Percentiles rank a stretch among this genome's conserved stretches.
These are phyloP conservation scores for Calephelis nemesis DNA, from an alignment of 1,140 invertebrate species.

Conservation along the genomic window DNA sequence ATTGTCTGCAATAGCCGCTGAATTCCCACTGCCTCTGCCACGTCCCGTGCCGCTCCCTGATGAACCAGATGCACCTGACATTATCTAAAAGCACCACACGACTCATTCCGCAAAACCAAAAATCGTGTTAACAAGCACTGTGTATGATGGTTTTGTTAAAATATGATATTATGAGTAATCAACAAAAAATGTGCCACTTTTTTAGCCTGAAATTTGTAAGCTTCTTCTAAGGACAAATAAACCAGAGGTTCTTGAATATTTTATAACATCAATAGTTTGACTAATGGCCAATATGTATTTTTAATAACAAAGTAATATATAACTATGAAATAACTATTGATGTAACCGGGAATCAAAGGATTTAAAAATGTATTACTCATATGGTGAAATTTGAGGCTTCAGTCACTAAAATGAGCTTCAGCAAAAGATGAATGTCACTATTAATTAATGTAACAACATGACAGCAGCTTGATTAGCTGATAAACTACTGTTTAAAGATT, in stretches of 20 bases:
- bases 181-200: background rate
- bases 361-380: no score
- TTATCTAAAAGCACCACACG: slow-evolving; percentile 74
- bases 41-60: slow-evolving; percentile 76
- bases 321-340: no score
- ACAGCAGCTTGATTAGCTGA: no score
- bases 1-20: slow-evolving; percentile 80
- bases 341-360: no score
- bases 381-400: no score
- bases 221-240: background rate
- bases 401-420: no score
- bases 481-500: no score
- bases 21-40: slow-evolving; percentile 56
- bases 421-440: no score
- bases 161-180: background rate
- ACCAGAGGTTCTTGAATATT: background rate
- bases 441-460: no score
- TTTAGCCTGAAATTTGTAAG: background rate
- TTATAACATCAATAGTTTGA: no score
- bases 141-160: slow-evolving; percentile 15
- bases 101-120: slow-evolving; percentile 54
- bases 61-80: slow-evolving; percentile 79
- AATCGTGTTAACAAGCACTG: slow-evolving; percentile 49
- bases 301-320: no score
- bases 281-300: no score